phyloP scores from a whole-genome alignment of 1,140 invertebrate species.

The Sinella curviseta region DNA sequence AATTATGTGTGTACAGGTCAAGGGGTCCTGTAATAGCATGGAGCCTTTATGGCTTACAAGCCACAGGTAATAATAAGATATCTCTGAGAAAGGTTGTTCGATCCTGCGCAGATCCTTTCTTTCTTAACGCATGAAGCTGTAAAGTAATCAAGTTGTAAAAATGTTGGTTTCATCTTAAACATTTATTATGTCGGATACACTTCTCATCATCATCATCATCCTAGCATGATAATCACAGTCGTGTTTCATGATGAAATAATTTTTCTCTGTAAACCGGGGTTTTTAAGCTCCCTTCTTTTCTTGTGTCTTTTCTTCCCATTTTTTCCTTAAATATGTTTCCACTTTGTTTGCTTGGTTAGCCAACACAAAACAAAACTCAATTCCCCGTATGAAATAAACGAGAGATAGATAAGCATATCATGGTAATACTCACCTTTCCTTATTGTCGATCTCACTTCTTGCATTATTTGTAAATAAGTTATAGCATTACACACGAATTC shows the following conservation, averaged over 20 bases:
- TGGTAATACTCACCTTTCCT: background rate
- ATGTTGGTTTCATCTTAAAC: slow-evolving; percentile 22
- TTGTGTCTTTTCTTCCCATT: too few relatives aligned
- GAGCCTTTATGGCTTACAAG: background rate
- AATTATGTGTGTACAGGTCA: slow-evolving; percentile 22
- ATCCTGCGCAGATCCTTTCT: background rate
- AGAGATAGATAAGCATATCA: background rate
- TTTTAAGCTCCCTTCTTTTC: background rate
- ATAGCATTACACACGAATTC: slow-evolving; percentile 6
- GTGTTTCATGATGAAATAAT: background rate
- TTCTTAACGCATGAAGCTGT: background rate
- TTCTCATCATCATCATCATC: background rate
- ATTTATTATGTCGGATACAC: slow-evolving; percentile 23
- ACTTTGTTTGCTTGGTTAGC: slow-evolving; percentile 22
- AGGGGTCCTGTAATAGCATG: slow-evolving; percentile 6
- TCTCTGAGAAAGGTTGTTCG: too few relatives aligned
- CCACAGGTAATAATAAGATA: too few relatives aligned
- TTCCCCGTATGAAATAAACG: background rate
- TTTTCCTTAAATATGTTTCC: background rate
- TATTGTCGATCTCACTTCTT: background rate
- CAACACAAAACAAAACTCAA: background rate
- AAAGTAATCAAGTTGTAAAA: slow-evolving; percentile 25
- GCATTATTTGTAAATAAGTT: slow-evolving; percentile 3
- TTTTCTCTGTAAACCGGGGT: background rate
- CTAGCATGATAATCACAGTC: slow-evolving; percentile 16